Evolutionary conservation across 2,797 vertebrate genomes (phyloP).

Genomic region (Microctenopoma steveboyesi): DNA sequence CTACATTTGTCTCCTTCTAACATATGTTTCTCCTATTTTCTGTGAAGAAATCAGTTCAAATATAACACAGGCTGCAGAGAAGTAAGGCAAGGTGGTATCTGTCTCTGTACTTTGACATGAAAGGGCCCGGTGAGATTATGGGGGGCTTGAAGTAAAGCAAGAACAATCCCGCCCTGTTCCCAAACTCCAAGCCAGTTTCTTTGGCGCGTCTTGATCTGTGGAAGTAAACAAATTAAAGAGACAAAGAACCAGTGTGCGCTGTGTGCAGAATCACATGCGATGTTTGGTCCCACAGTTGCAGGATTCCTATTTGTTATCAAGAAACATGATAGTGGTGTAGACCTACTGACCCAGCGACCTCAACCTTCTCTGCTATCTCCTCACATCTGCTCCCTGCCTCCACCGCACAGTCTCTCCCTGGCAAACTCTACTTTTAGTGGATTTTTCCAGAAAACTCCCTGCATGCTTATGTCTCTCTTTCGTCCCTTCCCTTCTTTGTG

Average conservation of each 20-base stretch:
- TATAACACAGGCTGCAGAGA: too few relatives aligned
- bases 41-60: not conserved
- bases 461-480: conserved; percentile 6
- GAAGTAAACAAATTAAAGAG: conserved; percentile 1
- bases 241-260: conserved; percentile 18
- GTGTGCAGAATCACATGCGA: conserved; percentile 2
- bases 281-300: not conserved
- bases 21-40: not conserved
- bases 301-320: conserved; percentile 15
- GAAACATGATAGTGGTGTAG: conserved; percentile 29
- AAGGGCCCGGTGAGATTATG: not conserved
- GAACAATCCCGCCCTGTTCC: not conserved
- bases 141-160: not conserved
- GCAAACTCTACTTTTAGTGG: not conserved
- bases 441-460: not conserved
- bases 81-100: not conserved
- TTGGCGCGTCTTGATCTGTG: not conserved
- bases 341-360: conserved; percentile 31
- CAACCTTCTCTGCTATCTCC: conserved; percentile 11
- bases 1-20: too few relatives aligned
- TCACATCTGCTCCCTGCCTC: conserved; percentile 3
- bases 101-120: not conserved
- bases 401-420: not conserved
- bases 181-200: not conserved
- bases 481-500: not conserved